Percentiles rank a stretch among this genome's conserved stretches.
Evolutionary conservation across 2,888 invertebrate genomes (phyloP).

Genomic region (Gymnosoma rotundatum): DNA sequence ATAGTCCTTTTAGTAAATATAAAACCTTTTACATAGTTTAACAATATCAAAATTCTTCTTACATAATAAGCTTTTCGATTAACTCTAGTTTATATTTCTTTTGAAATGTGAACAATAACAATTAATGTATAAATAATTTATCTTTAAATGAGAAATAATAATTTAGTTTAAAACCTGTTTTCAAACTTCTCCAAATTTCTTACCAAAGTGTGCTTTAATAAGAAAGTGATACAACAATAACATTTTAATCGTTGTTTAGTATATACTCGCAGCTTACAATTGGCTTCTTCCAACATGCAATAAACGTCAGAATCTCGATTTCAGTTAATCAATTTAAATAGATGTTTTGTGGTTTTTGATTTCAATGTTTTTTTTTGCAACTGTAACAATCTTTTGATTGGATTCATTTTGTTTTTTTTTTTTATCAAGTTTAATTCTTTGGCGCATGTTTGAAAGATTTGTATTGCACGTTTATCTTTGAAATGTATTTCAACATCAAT

Average conservation of each 20-base stretch:
- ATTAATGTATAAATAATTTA: too few species aligned
- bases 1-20: too few species aligned
- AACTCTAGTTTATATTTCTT: too few species aligned
- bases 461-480: conserved; percentile 30
- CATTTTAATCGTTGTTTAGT: neutral
- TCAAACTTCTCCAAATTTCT: too few species aligned
- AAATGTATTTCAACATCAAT: conserved; percentile 47
- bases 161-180: too few species aligned
- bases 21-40: too few species aligned
- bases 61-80: too few species aligned
- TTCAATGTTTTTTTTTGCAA: conserved; percentile 20
- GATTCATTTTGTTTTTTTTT: conserved; percentile 41
- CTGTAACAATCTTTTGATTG: conserved; percentile 54
- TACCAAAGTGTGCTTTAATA: too few species aligned
- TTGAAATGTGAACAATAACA: too few species aligned
- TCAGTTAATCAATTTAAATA: conserved; percentile 52
- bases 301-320: conserved; percentile 11
- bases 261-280: neutral
- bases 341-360: conserved; percentile 45
- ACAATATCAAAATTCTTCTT: too few species aligned
- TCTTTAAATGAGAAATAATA: too few species aligned
- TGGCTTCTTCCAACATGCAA: neutral
- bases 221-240: neutral
- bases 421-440: conserved; percentile 4
- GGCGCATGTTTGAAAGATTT: conserved; percentile 40